Evolutionary conservation across 2,113 vertebrate genomes (phyloP).

Genomic region (Eubucco bourcierii): DNA sequence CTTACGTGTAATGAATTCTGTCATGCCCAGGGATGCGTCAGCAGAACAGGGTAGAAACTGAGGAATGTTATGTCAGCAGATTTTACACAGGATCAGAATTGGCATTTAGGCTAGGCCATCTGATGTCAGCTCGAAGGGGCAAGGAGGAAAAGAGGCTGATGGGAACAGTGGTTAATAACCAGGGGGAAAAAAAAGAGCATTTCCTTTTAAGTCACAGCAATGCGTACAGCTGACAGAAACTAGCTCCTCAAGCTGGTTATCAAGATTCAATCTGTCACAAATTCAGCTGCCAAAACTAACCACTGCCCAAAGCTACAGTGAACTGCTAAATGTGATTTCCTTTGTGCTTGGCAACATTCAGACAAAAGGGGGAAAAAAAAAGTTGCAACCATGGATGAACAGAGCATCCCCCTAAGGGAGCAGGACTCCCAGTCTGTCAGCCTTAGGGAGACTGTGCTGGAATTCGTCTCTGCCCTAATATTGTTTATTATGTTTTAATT

Average conservation of each 20-base stretch:
- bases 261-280: background rate
- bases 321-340: background rate
- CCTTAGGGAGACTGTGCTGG: background rate
- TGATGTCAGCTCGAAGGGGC: background rate
- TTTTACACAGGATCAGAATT: background rate
- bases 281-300: background rate
- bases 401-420: background rate
- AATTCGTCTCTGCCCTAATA: background rate
- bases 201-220: background rate
- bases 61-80: accelerated
- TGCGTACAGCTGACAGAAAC: background rate
- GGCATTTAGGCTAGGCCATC: accelerated
- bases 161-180: background rate
- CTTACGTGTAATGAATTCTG: background rate
- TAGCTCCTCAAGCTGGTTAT: background rate
- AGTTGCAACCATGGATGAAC: background rate
- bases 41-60: background rate
- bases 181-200: background rate
- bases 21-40: background rate
- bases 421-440: background rate
- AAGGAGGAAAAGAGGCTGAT: background rate
- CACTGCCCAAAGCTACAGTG: background rate
- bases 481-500: background rate
- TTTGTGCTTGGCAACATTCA: background rate
- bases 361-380: accelerated